Evolutionary conservation across 2,797 vertebrate genomes (phyloP), one percentile per base, ranked within the genome.

Genomic region (Tiaroga cobitis): DNA sequence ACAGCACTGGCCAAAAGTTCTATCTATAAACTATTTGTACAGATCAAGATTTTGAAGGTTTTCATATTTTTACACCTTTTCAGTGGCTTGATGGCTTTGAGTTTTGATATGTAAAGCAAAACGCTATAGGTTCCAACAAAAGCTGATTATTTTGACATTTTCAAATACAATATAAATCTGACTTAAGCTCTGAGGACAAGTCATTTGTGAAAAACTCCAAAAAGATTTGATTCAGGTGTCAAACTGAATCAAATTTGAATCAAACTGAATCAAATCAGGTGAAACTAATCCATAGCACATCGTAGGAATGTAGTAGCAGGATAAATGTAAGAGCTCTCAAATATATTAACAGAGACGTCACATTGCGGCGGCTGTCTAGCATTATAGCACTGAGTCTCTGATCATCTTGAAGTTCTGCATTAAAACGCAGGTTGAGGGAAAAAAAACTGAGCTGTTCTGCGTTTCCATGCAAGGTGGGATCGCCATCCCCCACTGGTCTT

Each of bases 271-370:
- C 46, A 49, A 49, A 49, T 16, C 18, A 51, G 49, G 18, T 19
- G 18, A 51, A 51, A 49, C 24, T 39, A 39, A 73, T 54, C 19
- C 68, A 46, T 18, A 13, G 29, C 19, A 65, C 21, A 19, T 43
- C 49, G 26, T 49, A 78, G 81, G 56, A 61, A 46, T 70, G n/a
- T 83, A 72, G 74, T 37, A 82, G 49, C 34, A 65, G 41, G 26
- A 9, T 26, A 65, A 65, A 73, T 80, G 59, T 73, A 78, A 54
- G 67, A 79, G 24, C 74, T 73, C 65, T 54, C 79, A 46, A 67
- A 82, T 54, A 54, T 10, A 63, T 72, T 51, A 80, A 67, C 37
- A 24, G 83, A 85, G 80, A 82, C 32, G 37, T 67, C 51, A 76
- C 37, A 49, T 83, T 77, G 63, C 18, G 82, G 16, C 41, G 21